Evolutionary conservation across 2,888 invertebrate species (phyloP), one percentile per base, ranked within the genome.

Genomic region (Tridacna crocea): DNA sequence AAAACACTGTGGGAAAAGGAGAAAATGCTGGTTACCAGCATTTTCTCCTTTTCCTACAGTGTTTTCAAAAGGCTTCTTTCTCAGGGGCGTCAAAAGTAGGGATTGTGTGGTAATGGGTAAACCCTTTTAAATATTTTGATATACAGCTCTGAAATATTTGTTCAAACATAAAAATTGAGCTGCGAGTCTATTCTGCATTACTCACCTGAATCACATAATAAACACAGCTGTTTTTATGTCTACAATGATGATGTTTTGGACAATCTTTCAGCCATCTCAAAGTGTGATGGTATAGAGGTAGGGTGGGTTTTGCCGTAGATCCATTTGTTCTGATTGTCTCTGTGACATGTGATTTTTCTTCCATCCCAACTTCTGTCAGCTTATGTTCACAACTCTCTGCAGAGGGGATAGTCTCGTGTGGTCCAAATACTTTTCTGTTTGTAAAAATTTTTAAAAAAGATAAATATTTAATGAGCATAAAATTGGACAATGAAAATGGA

Each of bases 211-310:
- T 19, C 22, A 73, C 36, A 73, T 73, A 90, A 81, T 87, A 83
- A 4, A 86, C 70, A 87, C 91, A 91, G 63, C 90, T 85, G 80
- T 88, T 70, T 47, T 79, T 74, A 77, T 91, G 91, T 72, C 80
- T 85, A 81, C 91, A 91, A 11, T 86, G 73, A 0, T 17, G 22
- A 78, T 91, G 91, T 48, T 84, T 85, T 0, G 89, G 87, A 77
- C 84, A 81, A 4, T 74, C 47, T 68, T 88, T 80, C 48, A 88
- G 26, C 84, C 83, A 87, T 70, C 51, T 70, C 12, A 70, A 51
- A 24, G 51, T 26, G 6, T 0, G 15, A 70, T 70, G 51, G 27
- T 70, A 70, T 13, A 47, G 51, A 48, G 70, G 51, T 70, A 70
- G n/a, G 11, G n/a, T 24, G n/a, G 48, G 22, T 66, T 36, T 66